These are phyloP conservation scores for Hyles vespertilio DNA, from an alignment of 1,140 invertebrate species.

Conservation along the genomic window DNA sequence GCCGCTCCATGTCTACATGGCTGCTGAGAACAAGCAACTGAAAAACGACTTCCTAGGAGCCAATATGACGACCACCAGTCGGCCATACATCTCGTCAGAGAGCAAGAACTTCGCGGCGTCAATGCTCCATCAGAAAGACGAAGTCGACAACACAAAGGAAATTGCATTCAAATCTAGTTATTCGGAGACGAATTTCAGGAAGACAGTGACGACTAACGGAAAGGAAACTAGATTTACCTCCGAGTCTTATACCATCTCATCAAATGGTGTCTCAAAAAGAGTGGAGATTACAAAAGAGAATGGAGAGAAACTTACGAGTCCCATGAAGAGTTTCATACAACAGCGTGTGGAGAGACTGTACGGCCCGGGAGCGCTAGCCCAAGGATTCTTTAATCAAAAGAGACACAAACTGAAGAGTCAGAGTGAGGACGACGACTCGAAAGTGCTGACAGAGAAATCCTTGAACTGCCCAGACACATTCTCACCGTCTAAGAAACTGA, in stretches of 20 bases:
- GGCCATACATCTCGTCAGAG: constrained; percentile 56
- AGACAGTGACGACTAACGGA: constrained; percentile 53
- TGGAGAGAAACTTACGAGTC: constrained; percentile 68
- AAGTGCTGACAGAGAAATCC: constrained; percentile 61
- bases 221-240: constrained; percentile 55
- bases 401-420: constrained; percentile 61
- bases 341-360: constrained; percentile 91
- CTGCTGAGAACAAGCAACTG: constrained; percentile 65
- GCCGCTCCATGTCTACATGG: constrained; percentile 63
- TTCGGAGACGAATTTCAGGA: constrained; percentile 71
- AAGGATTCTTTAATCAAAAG: constrained; percentile 86
- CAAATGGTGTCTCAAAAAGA: constrained; percentile 60
- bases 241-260: constrained; percentile 67
- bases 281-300: constrained; percentile 70
- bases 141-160: constrained; percentile 60
- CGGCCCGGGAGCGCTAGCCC: constrained; percentile 88
- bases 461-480: constrained; percentile 56
- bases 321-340: constrained; percentile 89
- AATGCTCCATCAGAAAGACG: constrained; percentile 63
- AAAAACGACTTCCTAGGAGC: constrained; percentile 67
- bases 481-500: constrained; percentile 36
- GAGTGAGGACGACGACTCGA: constrained; percentile 58
- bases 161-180: constrained; percentile 68
- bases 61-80: constrained; percentile 61
- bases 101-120: constrained; percentile 61